phyloP scores from a whole-genome alignment of 2,888 invertebrate genomes.

The Mactromeris polynyma region DNA sequence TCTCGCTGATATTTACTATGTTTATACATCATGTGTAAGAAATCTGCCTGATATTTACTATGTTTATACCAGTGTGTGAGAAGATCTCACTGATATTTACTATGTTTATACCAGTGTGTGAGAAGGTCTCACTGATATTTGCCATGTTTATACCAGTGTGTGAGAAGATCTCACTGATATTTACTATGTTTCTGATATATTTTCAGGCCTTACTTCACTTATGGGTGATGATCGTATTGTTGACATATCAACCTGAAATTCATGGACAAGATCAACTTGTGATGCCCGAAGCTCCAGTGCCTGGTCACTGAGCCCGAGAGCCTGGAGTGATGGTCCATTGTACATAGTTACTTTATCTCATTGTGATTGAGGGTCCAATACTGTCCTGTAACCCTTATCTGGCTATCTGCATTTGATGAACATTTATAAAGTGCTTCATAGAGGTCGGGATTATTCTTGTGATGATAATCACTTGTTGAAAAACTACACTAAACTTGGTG shows the following conservation, averaged over 20 bases:
- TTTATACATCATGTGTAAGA: too few relatives aligned
- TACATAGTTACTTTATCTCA: background rate
- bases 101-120: too few relatives aligned
- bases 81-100: too few relatives aligned
- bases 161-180: background rate
- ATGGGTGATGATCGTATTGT: slow-evolving; percentile 93
- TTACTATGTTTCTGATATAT: slow-evolving; percentile 23
- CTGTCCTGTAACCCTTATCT: background rate
- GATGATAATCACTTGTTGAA: too few relatives aligned
- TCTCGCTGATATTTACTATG: too few relatives aligned
- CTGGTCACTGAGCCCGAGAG: background rate
- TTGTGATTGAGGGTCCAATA: background rate
- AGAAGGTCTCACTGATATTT: too few relatives aligned
- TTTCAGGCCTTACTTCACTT: slow-evolving; percentile 92
- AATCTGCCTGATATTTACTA: too few relatives aligned
- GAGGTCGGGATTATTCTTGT: too few relatives aligned
- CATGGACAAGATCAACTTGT: slow-evolving; percentile 85
- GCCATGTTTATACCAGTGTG: too few relatives aligned
- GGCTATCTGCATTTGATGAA: background rate
- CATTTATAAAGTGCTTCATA: too few relatives aligned
- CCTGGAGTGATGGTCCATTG: slow-evolving; percentile 23
- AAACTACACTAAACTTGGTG: too few relatives aligned
- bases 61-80: too few relatives aligned
- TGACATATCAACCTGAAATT: slow-evolving; percentile 91
- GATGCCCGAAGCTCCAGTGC: slow-evolving; percentile 63